Evolutionary conservation across 2,888 invertebrate species (phyloP).

Genomic region (Eupithecia subumbrata): DNA sequence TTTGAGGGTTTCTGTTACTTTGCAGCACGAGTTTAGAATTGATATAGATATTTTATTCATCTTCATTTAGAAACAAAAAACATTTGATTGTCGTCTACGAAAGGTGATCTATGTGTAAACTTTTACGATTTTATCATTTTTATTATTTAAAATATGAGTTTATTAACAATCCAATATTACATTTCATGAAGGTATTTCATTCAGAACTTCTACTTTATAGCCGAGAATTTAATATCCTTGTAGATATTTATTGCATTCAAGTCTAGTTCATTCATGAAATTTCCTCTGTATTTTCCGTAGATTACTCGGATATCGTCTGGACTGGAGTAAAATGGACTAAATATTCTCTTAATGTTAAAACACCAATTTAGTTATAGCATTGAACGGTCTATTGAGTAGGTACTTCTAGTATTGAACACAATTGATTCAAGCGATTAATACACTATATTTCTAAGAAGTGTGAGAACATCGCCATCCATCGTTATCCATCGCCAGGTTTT

Average conservation of each 20-base stretch:
- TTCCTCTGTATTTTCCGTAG: neutral
- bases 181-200: neutral
- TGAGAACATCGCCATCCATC: no score
- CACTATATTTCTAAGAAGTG: no score
- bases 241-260: neutral
- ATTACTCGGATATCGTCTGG: neutral
- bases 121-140: neutral
- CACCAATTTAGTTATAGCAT: no score
- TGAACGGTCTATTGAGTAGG: neutral
- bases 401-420: neutral
- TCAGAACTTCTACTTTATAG: neutral
- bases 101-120: neutral
- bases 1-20: neutral
- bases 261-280: neutral
- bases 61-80: neutral
- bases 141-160: neutral
- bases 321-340: neutral
- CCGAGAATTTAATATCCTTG: neutral
- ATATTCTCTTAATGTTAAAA: neutral
- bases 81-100: neutral
- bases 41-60: neutral
- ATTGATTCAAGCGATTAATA: neutral
- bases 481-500: no score
- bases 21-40: neutral
- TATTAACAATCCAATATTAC: neutral